phyloP scores from a whole-genome alignment of 2,888 invertebrate species.

The Apotomis turbidana region DNA sequence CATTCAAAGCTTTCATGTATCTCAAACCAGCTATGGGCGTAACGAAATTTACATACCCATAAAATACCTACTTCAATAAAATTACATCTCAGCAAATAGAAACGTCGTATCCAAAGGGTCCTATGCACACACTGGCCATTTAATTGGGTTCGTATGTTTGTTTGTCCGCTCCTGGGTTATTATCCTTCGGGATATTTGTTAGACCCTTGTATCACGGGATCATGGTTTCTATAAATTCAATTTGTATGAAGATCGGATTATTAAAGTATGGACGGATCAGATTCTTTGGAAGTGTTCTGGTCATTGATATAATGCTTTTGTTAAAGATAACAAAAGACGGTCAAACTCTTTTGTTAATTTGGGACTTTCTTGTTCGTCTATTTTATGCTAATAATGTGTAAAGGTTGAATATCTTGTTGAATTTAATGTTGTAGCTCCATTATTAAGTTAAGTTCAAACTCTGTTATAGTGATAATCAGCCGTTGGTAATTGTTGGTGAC shows the following conservation, averaged over 20 bases:
- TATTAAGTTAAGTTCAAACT: too few relatives aligned
- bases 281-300: not conserved
- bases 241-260: constrained; percentile 43
- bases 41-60: constrained; percentile 38
- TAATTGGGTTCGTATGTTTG: constrained; percentile 51
- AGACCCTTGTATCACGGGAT: constrained; percentile 46
- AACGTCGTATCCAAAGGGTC: constrained; percentile 45
- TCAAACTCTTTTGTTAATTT: not conserved
- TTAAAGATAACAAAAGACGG: constrained; percentile 19
- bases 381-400: not conserved
- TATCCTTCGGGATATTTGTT: constrained; percentile 46
- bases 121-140: constrained; percentile 50
- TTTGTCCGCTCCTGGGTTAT: constrained; percentile 47
- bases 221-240: constrained; percentile 45
- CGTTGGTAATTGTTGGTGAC: too few relatives aligned
- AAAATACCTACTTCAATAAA: constrained; percentile 37
- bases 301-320: constrained; percentile 15
- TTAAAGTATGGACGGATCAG: constrained; percentile 22
- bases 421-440: too few relatives aligned
- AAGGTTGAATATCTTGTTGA: too few relatives aligned
- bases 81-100: constrained; percentile 42
- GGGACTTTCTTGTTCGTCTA: not conserved
- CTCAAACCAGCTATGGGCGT: constrained; percentile 7
- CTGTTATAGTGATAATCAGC: too few relatives aligned
- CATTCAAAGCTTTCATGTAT: constrained; percentile 17